Percentiles rank a stretch among this genome's conserved stretches.
Evolutionary conservation across 2,113 vertebrate genomes (phyloP).

Genomic region (Brachyhypopomus gauderio): DNA sequence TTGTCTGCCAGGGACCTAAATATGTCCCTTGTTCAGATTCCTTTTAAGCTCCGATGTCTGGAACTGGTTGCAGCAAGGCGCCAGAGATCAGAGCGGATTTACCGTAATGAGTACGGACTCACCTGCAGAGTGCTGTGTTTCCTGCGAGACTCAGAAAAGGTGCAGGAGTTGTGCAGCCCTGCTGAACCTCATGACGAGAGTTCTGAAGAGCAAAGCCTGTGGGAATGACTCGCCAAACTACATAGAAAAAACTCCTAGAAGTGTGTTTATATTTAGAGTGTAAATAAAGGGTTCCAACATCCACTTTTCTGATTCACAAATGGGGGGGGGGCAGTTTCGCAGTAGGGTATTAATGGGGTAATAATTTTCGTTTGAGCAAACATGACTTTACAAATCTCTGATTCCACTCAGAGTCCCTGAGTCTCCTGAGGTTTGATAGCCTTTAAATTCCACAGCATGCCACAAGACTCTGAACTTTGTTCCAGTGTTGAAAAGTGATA

Average conservation of each 20-base stretch:
- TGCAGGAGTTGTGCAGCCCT: not conserved
- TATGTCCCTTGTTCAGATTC: not conserved
- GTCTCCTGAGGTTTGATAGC: not conserved
- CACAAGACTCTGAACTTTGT: not conserved
- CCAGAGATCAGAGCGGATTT: slow-evolving; percentile 57
- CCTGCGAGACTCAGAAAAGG: not conserved
- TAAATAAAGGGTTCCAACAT: not conserved
- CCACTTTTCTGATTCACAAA: not conserved
- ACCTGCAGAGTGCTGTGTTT: slow-evolving; percentile 40
- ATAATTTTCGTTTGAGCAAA: not conserved
- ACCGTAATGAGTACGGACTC: slow-evolving; percentile 64
- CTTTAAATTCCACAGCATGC: not conserved
- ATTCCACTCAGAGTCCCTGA: not conserved
- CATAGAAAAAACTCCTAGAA: not conserved
- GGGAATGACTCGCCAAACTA: not conserved
- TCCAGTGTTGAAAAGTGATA: not conserved
- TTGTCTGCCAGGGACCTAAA: not conserved
- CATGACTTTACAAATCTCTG: not conserved
- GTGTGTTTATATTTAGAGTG: not conserved
- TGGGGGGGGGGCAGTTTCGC: not conserved
- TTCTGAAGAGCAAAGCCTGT: not conserved
- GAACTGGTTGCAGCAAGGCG: slow-evolving; percentile 44
- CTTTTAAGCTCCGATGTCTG: slow-evolving; percentile 12
- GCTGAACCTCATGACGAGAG: not conserved
- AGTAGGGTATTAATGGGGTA: not conserved